Percentiles rank a stretch among this genome's conserved stretches.
These are phyloP conservation scores for Drosophila micromelanica DNA, from an alignment of 1,140 invertebrate species.

Conservation along the genomic window DNA sequence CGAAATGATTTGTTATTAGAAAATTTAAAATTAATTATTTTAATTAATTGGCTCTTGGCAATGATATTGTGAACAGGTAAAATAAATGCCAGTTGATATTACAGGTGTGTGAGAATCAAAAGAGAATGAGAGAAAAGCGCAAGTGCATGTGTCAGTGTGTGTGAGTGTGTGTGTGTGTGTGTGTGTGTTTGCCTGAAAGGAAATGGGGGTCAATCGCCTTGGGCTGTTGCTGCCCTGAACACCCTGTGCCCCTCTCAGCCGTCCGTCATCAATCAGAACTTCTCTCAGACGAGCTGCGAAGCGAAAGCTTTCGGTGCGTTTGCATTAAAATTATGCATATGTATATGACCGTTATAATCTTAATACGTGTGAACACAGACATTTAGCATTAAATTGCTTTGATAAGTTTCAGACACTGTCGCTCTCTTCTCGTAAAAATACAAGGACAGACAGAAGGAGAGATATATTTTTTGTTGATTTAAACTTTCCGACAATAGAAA, in stretches of 20 bases:
- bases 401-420: conserved; percentile 53
- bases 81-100: background rate
- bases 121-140: background rate
- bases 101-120: background rate
- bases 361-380: conserved; percentile 44
- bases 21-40: too few relatives aligned
- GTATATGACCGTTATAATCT: conserved; percentile 56
- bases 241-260: background rate
- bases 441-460: too few relatives aligned
- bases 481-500: too few relatives aligned
- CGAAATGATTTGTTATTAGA: too few relatives aligned
- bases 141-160: background rate
- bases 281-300: background rate
- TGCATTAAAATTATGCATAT: conserved; percentile 21
- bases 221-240: background rate
- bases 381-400: conserved; percentile 56
- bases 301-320: conserved; percentile 4
- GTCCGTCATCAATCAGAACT: conserved; percentile 23
- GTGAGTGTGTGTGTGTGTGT: background rate
- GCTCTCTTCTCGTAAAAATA: background rate
- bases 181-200: background rate
- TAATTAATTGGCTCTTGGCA: too few relatives aligned
- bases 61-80: background rate
- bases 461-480: too few relatives aligned
- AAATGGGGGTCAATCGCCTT: conserved; percentile 11